A percentile compares a stretch with the other conserved stretches of the same genome.
phyloP scores from a whole-genome alignment of 2,888 invertebrate species.

The Nemoura dubitans region DNA sequence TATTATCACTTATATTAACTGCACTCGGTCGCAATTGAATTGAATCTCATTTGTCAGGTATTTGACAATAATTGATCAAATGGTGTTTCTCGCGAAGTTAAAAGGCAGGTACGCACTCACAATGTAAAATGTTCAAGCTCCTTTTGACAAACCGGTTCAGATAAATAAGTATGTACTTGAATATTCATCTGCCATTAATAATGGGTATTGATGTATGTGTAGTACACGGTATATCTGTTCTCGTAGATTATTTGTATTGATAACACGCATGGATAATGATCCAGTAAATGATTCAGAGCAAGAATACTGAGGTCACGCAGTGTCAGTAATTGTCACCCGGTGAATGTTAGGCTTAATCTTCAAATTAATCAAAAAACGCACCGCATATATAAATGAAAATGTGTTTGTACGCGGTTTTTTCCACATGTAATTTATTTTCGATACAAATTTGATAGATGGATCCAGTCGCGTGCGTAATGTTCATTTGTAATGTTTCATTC shows the following conservation, averaged over 20 bases:
- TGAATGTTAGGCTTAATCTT: not conserved
- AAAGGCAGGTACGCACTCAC: not conserved
- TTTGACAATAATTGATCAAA: conserved; percentile 1
- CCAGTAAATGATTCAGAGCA: not conserved
- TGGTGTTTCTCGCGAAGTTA: not conserved
- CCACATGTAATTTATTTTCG: conserved; percentile 21
- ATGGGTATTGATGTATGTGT: not conserved
- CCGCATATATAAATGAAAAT: not conserved
- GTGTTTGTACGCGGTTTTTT: conserved; percentile 10
- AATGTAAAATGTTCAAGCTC: not conserved
- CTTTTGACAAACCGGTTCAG: not conserved
- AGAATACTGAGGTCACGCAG: not conserved
- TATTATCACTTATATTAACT: not conserved
- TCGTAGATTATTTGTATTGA: not conserved
- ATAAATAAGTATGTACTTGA: not conserved
- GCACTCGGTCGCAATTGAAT: not conserved
- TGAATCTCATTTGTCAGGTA: not conserved
- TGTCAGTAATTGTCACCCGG: not conserved
- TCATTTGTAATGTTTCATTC: conserved; percentile 34
- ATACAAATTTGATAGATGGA: conserved; percentile 8
- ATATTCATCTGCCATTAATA: conserved; percentile 12
- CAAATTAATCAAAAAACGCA: conserved; percentile 15
- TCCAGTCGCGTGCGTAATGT: conserved; percentile 24
- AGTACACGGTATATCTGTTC: not conserved
- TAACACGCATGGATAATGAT: not conserved